These are phyloP conservation scores for Gavialis gangeticus DNA, from an alignment of 2,113 vertebrate genomes.

Conservation along the genomic window DNA sequence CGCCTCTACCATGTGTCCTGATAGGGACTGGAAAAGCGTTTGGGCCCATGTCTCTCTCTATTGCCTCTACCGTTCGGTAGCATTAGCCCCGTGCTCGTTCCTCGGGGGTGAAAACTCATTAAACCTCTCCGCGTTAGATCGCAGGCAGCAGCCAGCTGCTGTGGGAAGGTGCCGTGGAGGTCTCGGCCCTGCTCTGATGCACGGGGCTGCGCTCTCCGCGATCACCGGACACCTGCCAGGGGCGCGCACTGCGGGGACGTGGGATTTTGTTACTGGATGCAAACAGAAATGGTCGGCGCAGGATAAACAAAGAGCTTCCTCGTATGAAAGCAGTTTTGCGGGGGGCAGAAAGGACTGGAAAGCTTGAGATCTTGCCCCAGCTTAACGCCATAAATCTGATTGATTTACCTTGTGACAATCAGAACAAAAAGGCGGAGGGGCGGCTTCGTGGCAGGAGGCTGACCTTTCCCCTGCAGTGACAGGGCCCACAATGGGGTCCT, in stretches of 20 bases:
- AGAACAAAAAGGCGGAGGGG: constrained; percentile 84
- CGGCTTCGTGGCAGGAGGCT: constrained; percentile 84
- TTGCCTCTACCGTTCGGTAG: background rate
- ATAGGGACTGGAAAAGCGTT: too few species aligned
- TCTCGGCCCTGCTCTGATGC: background rate
- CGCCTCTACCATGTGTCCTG: too few species aligned
- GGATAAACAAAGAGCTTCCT: constrained; percentile 68
- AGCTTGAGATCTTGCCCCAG: constrained; percentile 74
- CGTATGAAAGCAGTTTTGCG: constrained; percentile 39
- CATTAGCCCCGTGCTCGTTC: background rate
- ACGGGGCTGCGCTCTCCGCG: background rate
- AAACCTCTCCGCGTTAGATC: background rate
- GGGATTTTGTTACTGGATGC: background rate
- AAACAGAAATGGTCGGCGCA: constrained; percentile 36
- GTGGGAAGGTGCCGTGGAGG: background rate
- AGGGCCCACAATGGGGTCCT: constrained; percentile 82
- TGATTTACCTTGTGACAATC: constrained; percentile 85
- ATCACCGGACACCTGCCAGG: background rate
- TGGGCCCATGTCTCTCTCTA: too few species aligned
- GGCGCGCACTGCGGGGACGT: background rate
- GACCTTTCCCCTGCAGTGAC: constrained; percentile 89
- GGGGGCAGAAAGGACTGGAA: constrained; percentile 67
- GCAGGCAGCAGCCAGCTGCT: background rate
- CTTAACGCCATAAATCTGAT: constrained; percentile 83
- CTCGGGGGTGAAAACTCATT: background rate